These are phyloP conservation scores for Lycia hirtaria DNA, from an alignment of 2,888 invertebrate species.

Conservation along the genomic window DNA sequence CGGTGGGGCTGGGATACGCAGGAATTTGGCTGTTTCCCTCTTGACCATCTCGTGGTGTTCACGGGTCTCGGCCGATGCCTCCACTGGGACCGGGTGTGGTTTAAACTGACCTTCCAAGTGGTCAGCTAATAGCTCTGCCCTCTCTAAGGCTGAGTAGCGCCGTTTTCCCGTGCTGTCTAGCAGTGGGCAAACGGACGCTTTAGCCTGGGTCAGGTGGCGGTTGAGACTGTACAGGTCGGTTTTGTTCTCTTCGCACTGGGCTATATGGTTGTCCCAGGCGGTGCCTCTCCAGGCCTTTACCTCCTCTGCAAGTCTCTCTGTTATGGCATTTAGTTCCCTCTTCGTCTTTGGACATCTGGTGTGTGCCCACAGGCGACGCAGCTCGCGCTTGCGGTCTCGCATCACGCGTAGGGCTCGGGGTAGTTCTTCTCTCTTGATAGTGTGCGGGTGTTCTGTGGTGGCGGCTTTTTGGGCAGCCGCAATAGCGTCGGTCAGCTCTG, in stretches of 20 bases:
- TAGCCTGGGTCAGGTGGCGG: not conserved
- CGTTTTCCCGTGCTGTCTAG: not conserved
- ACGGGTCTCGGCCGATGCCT: not conserved
- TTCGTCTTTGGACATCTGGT: not conserved
- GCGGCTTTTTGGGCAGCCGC: not conserved
- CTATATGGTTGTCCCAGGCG: not conserved
- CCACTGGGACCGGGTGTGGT: not conserved
- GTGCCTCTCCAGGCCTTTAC: not conserved
- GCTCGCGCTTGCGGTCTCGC: not conserved
- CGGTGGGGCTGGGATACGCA: not conserved
- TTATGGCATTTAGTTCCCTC: not conserved
- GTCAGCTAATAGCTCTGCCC: not conserved
- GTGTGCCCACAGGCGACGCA: not conserved
- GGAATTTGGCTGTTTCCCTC: not conserved
- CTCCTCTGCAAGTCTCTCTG: not conserved
- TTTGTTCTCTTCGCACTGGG: not conserved
- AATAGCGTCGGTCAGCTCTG: not conserved
- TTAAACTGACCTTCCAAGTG: not conserved
- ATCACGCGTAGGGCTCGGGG: not conserved
- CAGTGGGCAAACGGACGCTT: not conserved
- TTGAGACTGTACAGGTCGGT: constrained; percentile 1
- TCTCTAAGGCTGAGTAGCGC: not conserved
- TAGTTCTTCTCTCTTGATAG: not conserved
- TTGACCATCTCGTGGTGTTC: not conserved
- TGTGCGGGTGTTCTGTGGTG: not conserved